Evolutionary conservation across 2,888 invertebrate genomes (phyloP).

Genomic region (Ormyrus pomaceus): DNA sequence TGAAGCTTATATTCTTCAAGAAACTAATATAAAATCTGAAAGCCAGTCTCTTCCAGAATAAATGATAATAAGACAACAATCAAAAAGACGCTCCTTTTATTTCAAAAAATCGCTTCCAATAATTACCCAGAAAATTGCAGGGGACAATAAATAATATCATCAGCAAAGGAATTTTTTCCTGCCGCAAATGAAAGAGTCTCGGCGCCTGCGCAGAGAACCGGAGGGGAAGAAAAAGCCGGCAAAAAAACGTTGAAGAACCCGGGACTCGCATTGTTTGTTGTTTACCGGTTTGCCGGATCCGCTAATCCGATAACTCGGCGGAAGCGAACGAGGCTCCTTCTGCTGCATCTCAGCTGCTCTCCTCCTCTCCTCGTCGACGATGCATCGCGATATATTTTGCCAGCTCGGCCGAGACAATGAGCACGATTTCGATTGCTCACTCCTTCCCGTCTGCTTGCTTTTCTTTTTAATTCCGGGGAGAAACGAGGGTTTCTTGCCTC

Average conservation of each 20-base stretch:
- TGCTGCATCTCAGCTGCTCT: background rate
- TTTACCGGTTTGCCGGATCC: slow-evolving; percentile 40
- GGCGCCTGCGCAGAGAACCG: background rate
- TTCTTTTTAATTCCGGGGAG: background rate
- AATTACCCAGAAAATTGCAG: too few relatives aligned
- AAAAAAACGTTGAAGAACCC: slow-evolving; percentile 2
- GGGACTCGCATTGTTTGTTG: slow-evolving; percentile 12
- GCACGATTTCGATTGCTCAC: background rate
- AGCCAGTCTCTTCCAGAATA: too few relatives aligned
- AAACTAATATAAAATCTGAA: too few relatives aligned
- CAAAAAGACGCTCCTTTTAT: too few relatives aligned
- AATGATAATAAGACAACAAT: too few relatives aligned
- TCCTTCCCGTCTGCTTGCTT: background rate
- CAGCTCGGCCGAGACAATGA: slow-evolving; percentile 4
- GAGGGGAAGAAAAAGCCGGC: too few relatives aligned
- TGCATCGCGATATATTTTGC: background rate
- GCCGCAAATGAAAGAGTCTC: too few relatives aligned
- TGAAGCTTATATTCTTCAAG: too few relatives aligned
- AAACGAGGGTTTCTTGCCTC: too few relatives aligned
- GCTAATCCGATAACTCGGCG: slow-evolving; percentile 45
- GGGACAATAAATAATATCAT: too few relatives aligned
- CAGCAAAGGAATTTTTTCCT: too few relatives aligned
- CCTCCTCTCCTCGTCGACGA: background rate
- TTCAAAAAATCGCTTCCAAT: too few relatives aligned
- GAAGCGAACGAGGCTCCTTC: slow-evolving; percentile 6